Percentiles rank a stretch among this genome's conserved stretches.
These are phyloP conservation scores for Atherinosoma microstoma DNA, from an alignment of 2,797 vertebrate species.

Conservation along the genomic window DNA sequence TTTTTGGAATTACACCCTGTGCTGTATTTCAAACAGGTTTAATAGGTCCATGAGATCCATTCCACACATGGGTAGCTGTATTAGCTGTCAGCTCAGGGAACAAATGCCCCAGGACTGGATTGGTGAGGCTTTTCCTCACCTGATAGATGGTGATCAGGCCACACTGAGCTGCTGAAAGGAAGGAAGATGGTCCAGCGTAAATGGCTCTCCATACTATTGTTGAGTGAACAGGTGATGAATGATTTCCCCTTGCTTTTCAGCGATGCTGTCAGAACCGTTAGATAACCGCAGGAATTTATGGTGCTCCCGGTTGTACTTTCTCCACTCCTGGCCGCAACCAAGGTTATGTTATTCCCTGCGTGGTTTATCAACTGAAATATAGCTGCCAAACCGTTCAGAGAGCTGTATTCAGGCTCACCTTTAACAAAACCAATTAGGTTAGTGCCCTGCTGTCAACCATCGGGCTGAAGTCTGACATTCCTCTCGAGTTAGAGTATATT, in stretches of 20 bases:
- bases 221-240: constrained; percentile 74
- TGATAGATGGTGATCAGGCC: constrained; percentile 65
- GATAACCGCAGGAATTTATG: constrained; percentile 79
- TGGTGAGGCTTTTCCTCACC: constrained; percentile 58
- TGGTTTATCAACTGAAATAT: constrained; percentile 71
- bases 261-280: constrained; percentile 63
- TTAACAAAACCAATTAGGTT: constrained; percentile 72
- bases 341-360: constrained; percentile 66
- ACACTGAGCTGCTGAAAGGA: constrained; percentile 51
- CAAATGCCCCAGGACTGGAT: constrained; percentile 60
- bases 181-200: constrained; percentile 65
- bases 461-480: constrained; percentile 62
- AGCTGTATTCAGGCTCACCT: constrained; percentile 56
- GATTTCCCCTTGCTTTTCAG: constrained; percentile 68
- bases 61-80: constrained; percentile 26
- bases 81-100: constrained; percentile 47
- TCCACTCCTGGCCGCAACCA: constrained; percentile 50
- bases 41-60: constrained; percentile 41
- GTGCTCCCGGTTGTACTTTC: constrained; percentile 41
- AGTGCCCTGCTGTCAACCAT: constrained; percentile 63
- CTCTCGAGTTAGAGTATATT: constrained; percentile 60
- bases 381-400: constrained; percentile 61
- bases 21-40: constrained; percentile 21
- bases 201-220: constrained; percentile 64
- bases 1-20: constrained; percentile 23